These are phyloP conservation scores for Metallyticus violacea DNA, from an alignment of 2,888 invertebrate genomes.

Conservation along the genomic window DNA sequence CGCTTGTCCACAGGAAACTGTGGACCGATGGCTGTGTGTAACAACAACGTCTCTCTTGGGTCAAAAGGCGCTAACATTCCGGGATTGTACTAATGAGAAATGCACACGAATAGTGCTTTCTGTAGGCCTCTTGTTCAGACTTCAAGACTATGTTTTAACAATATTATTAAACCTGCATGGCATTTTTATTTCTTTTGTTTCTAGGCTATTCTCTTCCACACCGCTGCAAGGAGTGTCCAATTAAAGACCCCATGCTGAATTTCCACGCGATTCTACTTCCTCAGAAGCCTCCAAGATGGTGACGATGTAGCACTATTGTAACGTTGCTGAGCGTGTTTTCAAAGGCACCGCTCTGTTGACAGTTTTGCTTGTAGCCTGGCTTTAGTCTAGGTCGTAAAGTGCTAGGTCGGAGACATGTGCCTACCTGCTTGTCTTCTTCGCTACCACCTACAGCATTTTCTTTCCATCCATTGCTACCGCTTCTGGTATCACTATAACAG, in stretches of 20 bases:
- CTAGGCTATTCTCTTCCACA: not conserved
- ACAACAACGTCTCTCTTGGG: too few species aligned
- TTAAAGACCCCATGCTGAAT: not conserved
- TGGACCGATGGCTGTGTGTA: too few species aligned
- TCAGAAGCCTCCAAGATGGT: not conserved
- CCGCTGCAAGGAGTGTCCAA: not conserved
- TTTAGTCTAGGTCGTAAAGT: constrained; percentile 7
- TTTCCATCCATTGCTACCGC: not conserved
- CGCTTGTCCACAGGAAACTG: too few species aligned
- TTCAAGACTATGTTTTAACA: not conserved
- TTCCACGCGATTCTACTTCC: not conserved
- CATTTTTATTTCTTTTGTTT: not conserved
- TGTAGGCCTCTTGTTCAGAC: too few species aligned
- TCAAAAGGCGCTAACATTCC: too few species aligned
- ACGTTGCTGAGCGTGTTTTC: constrained; percentile 9
- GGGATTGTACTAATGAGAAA: too few species aligned
- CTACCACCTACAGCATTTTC: not conserved
- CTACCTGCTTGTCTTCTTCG: not conserved
- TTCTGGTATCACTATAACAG: constrained; percentile 6
- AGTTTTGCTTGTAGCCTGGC: constrained; percentile 5
- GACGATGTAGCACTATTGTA: constrained; percentile 11
- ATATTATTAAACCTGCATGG: not conserved
- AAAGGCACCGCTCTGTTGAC: constrained; percentile 18
- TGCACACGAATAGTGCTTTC: too few species aligned
- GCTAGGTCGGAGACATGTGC: not conserved